These are phyloP conservation scores for Pilophorus perplexus DNA, from an alignment of 2,888 invertebrate species.

Conservation along the genomic window DNA sequence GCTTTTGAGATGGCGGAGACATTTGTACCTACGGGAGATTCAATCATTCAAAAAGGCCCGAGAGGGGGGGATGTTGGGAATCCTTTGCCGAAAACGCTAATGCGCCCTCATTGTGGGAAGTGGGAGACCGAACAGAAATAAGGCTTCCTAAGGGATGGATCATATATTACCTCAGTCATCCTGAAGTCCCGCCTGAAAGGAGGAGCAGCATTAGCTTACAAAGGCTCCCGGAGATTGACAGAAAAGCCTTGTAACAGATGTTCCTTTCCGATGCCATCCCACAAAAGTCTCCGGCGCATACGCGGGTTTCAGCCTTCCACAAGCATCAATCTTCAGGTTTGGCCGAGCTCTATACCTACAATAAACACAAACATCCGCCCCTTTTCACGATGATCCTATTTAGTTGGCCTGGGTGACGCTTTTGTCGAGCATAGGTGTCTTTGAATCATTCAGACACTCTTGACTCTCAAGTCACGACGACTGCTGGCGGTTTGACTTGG, in stretches of 20 bases:
- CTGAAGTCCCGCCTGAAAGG: not conserved
- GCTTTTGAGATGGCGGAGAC: not conserved
- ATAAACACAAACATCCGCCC: constrained; percentile 26
- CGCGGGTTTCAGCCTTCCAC: not conserved
- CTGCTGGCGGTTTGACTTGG: too few relatives aligned
- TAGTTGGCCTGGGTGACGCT: constrained; percentile 9
- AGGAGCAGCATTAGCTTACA: constrained; percentile 32
- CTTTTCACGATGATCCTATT: constrained; percentile 22
- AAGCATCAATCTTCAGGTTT: constrained; percentile 18
- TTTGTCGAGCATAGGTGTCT: constrained; percentile 4
- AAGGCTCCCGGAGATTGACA: constrained; percentile 28
- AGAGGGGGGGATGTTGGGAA: not conserved
- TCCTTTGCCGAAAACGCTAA: constrained; percentile 1
- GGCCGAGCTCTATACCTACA: constrained; percentile 14
- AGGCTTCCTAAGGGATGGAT: not conserved
- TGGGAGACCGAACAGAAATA: not conserved
- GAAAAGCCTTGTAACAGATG: constrained; percentile 38
- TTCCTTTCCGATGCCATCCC: constrained; percentile 17
- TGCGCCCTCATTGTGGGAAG: constrained; percentile 2
- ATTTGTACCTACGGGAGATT: not conserved
- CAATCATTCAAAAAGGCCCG: not conserved
- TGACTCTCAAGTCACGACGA: not conserved
- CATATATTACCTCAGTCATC: constrained; percentile 2
- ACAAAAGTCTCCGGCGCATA: not conserved
- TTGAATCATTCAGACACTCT: too few relatives aligned